Conservation (phyloP, 2,113 vertebrate genomes). For the Oryctolagus cuniculus region DNA sequence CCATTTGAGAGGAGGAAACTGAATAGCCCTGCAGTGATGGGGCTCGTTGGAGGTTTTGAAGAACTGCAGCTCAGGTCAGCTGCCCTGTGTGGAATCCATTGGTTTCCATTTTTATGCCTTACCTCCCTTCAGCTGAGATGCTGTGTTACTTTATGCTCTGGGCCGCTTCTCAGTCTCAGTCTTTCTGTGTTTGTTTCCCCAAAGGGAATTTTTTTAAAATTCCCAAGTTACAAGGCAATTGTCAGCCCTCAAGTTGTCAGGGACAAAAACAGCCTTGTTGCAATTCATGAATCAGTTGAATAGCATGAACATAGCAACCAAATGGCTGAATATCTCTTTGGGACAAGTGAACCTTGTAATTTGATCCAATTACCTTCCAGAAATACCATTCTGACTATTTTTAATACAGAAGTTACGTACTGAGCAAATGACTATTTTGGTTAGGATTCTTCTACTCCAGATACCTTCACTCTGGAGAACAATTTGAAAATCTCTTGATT, state of each 20-base stretch:
- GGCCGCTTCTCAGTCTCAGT: slow-evolving; percentile 26
- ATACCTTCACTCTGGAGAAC: slow-evolving; percentile 1
- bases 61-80: background rate
- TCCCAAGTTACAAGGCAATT: slow-evolving; percentile 42
- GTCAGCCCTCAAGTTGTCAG: slow-evolving; percentile 62
- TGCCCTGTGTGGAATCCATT: background rate
- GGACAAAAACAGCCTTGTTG: slow-evolving; percentile 66
- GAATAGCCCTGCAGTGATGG: background rate
- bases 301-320: slow-evolving; percentile 76
- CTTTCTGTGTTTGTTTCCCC: slow-evolving; percentile 58
- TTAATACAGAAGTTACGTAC: slow-evolving; percentile 69
- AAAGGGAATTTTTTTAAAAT: slow-evolving; percentile 33
- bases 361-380: slow-evolving; percentile 81
- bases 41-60: background rate
- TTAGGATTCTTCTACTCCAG: slow-evolving; percentile 45
- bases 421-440: slow-evolving; percentile 68
- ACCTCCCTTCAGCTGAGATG: background rate
- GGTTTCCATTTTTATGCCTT: background rate
- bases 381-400: slow-evolving; percentile 78
- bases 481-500: slow-evolving; percentile 46
- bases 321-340: slow-evolving; percentile 79
- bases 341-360: slow-evolving; percentile 80
- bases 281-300: slow-evolving; percentile 83
- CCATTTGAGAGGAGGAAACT: background rate
- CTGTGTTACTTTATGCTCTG: background rate